Conservation (phyloP, 2,888 invertebrate species). For the Zygothrica quintamaculata region DNA sequence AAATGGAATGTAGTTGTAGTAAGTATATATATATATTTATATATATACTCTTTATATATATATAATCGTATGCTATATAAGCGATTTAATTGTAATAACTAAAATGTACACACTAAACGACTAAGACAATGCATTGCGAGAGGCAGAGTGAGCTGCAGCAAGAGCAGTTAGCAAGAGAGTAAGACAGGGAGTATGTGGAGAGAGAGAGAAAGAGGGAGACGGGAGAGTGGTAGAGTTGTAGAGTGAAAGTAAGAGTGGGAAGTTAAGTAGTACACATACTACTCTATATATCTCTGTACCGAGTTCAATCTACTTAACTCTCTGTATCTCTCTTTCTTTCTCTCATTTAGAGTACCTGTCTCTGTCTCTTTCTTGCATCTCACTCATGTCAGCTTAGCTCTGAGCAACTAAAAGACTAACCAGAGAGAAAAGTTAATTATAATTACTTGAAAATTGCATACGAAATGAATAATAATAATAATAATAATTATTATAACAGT, state of each 20-base stretch:
- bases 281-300: too few relatives aligned
- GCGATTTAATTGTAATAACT: constrained; percentile 73
- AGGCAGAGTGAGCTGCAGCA: constrained; percentile 20
- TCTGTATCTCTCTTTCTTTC: constrained; percentile 1
- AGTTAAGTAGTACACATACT: too few relatives aligned
- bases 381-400: constrained; percentile 20
- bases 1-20: constrained; percentile 73
- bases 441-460: constrained; percentile 38
- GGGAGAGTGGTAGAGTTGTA: too few relatives aligned
- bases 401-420: constrained; percentile 62
- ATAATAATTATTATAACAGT: too few relatives aligned
- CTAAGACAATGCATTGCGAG: constrained; percentile 73
- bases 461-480: constrained; percentile 28
- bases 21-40: constrained; percentile 32
- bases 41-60: constrained; percentile 43
- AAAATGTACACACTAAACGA: constrained; percentile 78
- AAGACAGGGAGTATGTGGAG: not conserved
- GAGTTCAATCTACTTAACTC: not conserved
- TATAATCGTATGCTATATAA: constrained; percentile 70
- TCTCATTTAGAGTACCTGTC: not conserved
- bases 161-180: constrained; percentile 2
- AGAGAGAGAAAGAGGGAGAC: not conserved
- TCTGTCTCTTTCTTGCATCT: not conserved
- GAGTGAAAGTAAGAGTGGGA: too few relatives aligned
- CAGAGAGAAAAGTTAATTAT: constrained; percentile 46